These are phyloP conservation scores for Leucophenga varia DNA, from an alignment of 1,140 invertebrate genomes.

Conservation along the genomic window DNA sequence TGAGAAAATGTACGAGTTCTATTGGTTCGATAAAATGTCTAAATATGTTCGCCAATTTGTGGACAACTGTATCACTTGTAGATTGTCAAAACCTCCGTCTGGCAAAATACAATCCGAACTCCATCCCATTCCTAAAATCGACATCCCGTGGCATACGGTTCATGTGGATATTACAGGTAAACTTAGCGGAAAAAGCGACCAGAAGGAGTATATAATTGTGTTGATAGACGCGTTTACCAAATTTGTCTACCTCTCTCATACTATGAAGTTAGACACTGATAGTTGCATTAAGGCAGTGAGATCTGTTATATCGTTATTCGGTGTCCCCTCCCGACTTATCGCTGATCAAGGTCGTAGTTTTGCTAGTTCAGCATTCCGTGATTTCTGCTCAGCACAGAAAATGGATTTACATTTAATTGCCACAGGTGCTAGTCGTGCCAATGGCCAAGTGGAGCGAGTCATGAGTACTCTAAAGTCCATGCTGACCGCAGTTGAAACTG, in stretches of 20 bases:
- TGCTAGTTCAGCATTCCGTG: constrained; percentile 32
- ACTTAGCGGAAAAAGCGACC: no score
- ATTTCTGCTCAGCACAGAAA: constrained; percentile 31
- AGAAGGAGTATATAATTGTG: no score
- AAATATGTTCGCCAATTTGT: constrained; percentile 32
- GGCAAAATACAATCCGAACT: no score
- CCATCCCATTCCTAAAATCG: no score
- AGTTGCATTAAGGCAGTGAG: constrained; percentile 1
- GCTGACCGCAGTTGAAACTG: constrained; percentile 16
- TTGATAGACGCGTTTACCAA: no score
- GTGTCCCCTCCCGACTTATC: constrained; percentile 29
- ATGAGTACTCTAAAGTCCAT: constrained; percentile 32
- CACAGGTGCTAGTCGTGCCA: constrained; percentile 22
- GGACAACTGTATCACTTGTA: constrained; percentile 24
- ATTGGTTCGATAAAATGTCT: constrained; percentile 24
- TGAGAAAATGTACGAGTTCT: constrained; percentile 21
- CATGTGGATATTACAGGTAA: no score
- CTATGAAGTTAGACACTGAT: no score
- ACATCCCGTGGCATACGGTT: no score
- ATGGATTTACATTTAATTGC: constrained; percentile 37
- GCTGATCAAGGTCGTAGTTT: constrained; percentile 46
- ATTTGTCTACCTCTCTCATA: no score
- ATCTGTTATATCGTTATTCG: constrained; percentile 28
- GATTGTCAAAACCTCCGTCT: no score
- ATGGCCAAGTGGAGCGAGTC: constrained; percentile 36